phyloP scores from a whole-genome alignment of 2,888 invertebrate genomes.

The Eupithecia exiguata region DNA sequence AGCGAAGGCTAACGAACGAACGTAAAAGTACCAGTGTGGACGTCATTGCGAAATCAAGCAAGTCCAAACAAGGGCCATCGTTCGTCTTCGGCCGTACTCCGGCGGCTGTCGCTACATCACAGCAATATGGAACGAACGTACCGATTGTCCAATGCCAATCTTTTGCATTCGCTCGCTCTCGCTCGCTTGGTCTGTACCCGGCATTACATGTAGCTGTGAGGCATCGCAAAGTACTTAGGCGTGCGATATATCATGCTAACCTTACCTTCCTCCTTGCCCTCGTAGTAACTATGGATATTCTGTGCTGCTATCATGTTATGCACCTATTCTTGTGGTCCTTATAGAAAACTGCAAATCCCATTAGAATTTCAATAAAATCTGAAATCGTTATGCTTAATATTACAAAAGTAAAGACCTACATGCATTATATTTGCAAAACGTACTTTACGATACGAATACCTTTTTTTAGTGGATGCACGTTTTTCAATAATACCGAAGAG shows the following conservation, averaged over 20 bases:
- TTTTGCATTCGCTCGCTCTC: too few species aligned
- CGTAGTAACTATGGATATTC: slow-evolving; percentile 49
- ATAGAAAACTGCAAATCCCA: background rate
- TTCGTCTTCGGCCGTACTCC: too few species aligned
- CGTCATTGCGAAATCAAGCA: too few species aligned
- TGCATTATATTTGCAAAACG: background rate
- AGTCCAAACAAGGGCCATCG: too few species aligned
- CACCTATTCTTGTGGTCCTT: background rate
- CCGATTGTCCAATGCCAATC: too few species aligned
- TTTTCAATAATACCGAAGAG: background rate
- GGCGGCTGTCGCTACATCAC: too few species aligned
- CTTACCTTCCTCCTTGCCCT: slow-evolving; percentile 61
- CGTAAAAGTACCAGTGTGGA: too few species aligned
- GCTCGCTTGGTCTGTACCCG: too few species aligned
- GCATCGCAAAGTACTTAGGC: slow-evolving; percentile 41
- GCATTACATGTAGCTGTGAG: slow-evolving; percentile 46
- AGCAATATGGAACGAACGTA: too few species aligned
- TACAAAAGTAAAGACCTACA: background rate
- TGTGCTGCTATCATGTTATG: slow-evolving; percentile 19
- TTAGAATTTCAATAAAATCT: background rate
- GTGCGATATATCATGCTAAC: slow-evolving; percentile 63
- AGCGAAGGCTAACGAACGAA: too few species aligned
- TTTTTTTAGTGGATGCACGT: background rate
- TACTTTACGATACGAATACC: background rate
- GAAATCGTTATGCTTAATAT: background rate